Percentiles rank a stretch among this genome's conserved stretches.
Conservation (phyloP, 2,113 vertebrate species). For the Mobula hypostoma region DNA sequence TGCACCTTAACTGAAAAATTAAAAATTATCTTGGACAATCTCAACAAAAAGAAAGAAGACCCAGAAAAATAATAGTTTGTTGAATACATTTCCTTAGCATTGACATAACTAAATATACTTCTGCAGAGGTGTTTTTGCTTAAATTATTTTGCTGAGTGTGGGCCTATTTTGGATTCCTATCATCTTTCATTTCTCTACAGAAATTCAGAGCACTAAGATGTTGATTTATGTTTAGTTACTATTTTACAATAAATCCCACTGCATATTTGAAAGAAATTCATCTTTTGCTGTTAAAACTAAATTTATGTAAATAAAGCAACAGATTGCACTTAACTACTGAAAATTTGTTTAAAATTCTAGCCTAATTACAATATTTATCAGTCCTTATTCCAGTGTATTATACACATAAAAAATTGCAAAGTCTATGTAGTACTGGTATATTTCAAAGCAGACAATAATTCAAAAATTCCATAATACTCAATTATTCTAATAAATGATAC, state of each 20-base stretch:
- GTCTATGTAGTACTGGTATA: neutral
- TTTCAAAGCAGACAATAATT: neutral
- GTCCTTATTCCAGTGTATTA: neutral
- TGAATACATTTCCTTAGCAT: too few relatives aligned
- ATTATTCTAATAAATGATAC: neutral
- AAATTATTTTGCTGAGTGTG: neutral
- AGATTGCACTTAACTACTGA: too few relatives aligned
- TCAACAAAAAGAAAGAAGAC: neutral
- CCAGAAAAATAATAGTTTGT: neutral
- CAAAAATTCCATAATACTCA: constrained; percentile 14
- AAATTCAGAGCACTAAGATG: neutral
- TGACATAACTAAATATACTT: neutral
- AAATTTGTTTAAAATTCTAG: too few relatives aligned
- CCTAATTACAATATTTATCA: neutral
- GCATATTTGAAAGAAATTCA: neutral
- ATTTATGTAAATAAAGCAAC: too few relatives aligned
- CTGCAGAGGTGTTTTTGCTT: neutral
- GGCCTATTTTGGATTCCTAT: neutral
- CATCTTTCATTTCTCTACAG: neutral
- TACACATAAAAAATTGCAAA: neutral
- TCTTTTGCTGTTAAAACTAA: too few relatives aligned
- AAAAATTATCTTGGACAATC: neutral
- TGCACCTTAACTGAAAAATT: neutral
- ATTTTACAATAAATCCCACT: too few relatives aligned
- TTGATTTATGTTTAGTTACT: too few relatives aligned